Evolutionary conservation across 2,888 invertebrate species (phyloP).

Genomic region (Aricia artaxerxes): DNA sequence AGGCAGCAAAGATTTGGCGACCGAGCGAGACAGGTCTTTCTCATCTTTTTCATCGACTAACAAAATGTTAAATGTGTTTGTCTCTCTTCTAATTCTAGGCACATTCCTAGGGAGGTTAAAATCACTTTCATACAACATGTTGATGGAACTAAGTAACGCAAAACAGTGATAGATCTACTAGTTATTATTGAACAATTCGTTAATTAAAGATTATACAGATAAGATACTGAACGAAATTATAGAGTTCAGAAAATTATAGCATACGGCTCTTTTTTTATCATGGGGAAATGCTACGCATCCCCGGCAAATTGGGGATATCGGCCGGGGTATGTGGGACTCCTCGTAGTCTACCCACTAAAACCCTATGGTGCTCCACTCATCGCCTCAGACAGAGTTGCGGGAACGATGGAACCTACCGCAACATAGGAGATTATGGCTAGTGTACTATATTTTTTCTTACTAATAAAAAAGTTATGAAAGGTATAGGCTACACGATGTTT

Average conservation of each 20-base stretch:
- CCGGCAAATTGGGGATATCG: too few relatives aligned
- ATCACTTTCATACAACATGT: conserved; percentile 43
- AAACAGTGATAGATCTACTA: background rate
- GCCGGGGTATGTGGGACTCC: too few relatives aligned
- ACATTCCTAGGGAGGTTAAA: conserved; percentile 34
- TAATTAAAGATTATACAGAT: background rate
- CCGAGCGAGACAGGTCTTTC: conserved; percentile 42
- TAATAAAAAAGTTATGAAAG: background rate
- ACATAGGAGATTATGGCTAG: background rate
- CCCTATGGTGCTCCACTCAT: too few relatives aligned
- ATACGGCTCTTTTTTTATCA: too few relatives aligned
- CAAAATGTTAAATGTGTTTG: conserved; percentile 41
- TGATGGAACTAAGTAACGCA: background rate
- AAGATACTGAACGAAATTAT: background rate
- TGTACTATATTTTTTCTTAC: background rate
- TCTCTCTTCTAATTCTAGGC: conserved; percentile 30
- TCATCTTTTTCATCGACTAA: conserved; percentile 37
- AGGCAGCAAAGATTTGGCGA: conserved; percentile 52
- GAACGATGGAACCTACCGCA: too few relatives aligned
- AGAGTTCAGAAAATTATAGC: background rate
- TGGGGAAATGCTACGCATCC: too few relatives aligned
- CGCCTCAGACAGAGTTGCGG: too few relatives aligned
- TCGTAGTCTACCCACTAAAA: too few relatives aligned
- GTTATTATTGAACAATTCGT: background rate
- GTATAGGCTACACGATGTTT: background rate